These are phyloP conservation scores for Epistrophe grossulariae DNA, from an alignment of 2,888 invertebrate genomes.

Conservation along the genomic window DNA sequence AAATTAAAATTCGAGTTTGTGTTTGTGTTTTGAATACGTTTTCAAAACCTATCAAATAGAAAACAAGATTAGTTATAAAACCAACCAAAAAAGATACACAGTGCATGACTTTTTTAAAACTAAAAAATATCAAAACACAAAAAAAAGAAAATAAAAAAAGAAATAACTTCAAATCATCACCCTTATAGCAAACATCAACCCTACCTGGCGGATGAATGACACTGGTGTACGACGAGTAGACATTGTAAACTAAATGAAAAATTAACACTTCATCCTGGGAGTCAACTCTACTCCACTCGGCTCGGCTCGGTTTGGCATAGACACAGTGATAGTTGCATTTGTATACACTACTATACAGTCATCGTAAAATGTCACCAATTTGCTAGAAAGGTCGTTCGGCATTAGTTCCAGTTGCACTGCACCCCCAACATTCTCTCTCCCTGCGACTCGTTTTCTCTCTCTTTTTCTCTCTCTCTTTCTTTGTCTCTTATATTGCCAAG, in stretches of 20 bases:
- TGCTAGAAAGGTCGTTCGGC: constrained; percentile 71
- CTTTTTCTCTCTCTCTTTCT: neutral
- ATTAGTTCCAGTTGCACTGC: constrained; percentile 54
- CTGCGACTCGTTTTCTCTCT: neutral
- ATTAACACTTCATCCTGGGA: constrained; percentile 74
- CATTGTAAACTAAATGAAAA: constrained; percentile 72
- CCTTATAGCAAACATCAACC: neutral
- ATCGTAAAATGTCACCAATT: constrained; percentile 73
- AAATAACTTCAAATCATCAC: neutral
- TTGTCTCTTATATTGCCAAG: constrained; percentile 34
- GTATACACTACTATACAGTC: constrained; percentile 56
- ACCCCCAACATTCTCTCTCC: constrained; percentile 30
- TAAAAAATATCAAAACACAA: neutral
- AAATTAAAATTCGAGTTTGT: no score
- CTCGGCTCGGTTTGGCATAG: constrained; percentile 13
- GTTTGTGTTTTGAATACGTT: no score
- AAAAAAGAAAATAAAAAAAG: neutral
- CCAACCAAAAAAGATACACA: neutral
- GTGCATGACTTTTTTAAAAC: neutral
- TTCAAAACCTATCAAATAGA: neutral
- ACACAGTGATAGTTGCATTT: constrained; percentile 43
- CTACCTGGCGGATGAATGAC: constrained; percentile 15
- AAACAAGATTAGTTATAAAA: neutral
- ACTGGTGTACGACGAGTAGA: constrained; percentile 31
- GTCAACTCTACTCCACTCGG: constrained; percentile 41